Conservation (phyloP, 2,888 invertebrate genomes). For the Leptinotarsa haldemani region DNA sequence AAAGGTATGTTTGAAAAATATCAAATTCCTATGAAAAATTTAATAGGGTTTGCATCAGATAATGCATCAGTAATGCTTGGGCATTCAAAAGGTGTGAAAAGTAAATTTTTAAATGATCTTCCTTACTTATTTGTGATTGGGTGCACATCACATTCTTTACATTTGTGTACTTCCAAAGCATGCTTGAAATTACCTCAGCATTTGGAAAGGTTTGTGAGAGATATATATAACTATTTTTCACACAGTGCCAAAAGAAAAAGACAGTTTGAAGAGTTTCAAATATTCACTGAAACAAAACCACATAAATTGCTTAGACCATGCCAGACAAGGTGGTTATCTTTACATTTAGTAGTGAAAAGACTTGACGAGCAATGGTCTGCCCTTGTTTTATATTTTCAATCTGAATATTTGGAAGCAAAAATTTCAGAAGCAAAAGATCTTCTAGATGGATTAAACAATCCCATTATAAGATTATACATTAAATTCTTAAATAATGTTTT, state of each 20-base stretch:
- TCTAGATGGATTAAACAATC: slow-evolving; percentile 10
- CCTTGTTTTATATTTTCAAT: slow-evolving; percentile 13
- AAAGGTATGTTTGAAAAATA: neutral
- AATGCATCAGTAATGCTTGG: slow-evolving; percentile 19
- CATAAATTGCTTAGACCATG: slow-evolving; percentile 23
- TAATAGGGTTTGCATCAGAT: slow-evolving; percentile 21
- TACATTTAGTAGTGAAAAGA: slow-evolving; percentile 16
- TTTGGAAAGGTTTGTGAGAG: slow-evolving; percentile 20
- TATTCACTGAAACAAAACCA: slow-evolving; percentile 14
- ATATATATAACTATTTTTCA: slow-evolving; percentile 22
- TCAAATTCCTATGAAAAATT: slow-evolving; percentile 6
- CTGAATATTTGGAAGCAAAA: neutral
- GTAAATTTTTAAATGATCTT: slow-evolving; percentile 10
- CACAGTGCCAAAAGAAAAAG: slow-evolving; percentile 23
- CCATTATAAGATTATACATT: slow-evolving; percentile 13
- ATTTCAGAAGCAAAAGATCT: slow-evolving; percentile 15
- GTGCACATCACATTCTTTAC: slow-evolving; percentile 17
- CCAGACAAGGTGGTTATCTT: slow-evolving; percentile 22
- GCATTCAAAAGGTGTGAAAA: slow-evolving; percentile 15
- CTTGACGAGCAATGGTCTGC: slow-evolving; percentile 23
- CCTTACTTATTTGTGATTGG: slow-evolving; percentile 23
- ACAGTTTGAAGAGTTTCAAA: slow-evolving; percentile 16
- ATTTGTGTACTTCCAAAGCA: slow-evolving; percentile 22
- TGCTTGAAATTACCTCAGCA: slow-evolving; percentile 3
- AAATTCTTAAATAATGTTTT: slow-evolving; percentile 18